Evolutionary conservation across 1,140 invertebrate genomes (phyloP), one percentile per base, ranked within the genome.

Genomic region (Scaptomyza graminum): DNA sequence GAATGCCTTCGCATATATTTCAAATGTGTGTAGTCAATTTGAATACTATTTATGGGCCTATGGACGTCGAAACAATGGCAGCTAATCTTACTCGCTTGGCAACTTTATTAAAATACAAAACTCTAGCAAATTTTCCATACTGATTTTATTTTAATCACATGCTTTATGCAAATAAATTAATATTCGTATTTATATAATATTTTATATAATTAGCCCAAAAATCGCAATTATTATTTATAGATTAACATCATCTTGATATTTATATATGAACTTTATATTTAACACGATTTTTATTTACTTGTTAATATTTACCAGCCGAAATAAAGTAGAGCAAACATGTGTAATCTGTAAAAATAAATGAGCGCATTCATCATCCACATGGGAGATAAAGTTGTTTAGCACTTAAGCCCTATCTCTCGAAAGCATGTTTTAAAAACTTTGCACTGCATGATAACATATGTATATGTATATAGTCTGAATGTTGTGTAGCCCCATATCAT

Each of bases 1-100:
- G 41, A 76, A 76, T 73, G 80, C 55, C 69, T 60, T n/a, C 41
- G 64, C 55, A 65, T 54, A 60, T 18, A 57, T 46, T 49, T 13
- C 44, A 60, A 63, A 62, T 61, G 28, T 55, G 41, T 34, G 31
- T 60, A 67, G 55, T 72, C 67, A 60, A 72, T 72, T 72, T 71
- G 63, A 71, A 66, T 71, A 47, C 28, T 62, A 71, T 71, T 66
- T 71, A 66, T 39, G 31, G 55, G 34, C 57, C 50, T 44, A 0
- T 18, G 18, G 18, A 18, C 18, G 18, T 18, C 43, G 34, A 56
- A 57, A 65, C 31, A 18, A 18, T 49, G 52, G 56, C 5, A 28
- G 9, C n/a, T 39, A 18, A 51, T 15, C 9, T 61, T 11, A 37
- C 1, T 51, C 44, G 51, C 51, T 25, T 50, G 39, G 31, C 54